Evolutionary conservation across 2,888 invertebrate genomes (phyloP), one percentile per base, ranked within the genome.

Genomic region (Agelastica alni): DNA sequence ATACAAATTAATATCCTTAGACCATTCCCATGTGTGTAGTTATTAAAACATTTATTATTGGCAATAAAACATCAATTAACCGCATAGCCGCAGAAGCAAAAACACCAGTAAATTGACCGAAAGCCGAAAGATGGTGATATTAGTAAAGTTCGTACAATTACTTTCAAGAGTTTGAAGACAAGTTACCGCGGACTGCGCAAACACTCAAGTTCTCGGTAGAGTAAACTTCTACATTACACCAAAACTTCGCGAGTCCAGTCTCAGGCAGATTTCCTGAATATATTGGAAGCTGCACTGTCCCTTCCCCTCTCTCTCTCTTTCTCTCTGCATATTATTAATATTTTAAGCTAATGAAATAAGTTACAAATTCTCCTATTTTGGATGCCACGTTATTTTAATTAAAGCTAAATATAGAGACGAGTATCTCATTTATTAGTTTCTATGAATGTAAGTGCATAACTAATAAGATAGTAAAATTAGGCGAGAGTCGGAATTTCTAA

Each of bases 121-220:
- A n/a, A n/a, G n/a, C n/a, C n/a, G n/a, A n/a, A n/a, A n/a, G n/a
- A n/a, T n/a, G n/a, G n/a, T n/a, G 41, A 49, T 49, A 49, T 49
- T 32, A 42, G 13, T 42, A 34, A 49, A 42, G 49, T 49, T 49
- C 12, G 9, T 32, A 49, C 31, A 22, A 48, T 49, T 49, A 49
- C 41, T 41, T 42, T 32, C 14, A 16, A 32, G 20, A 49, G 14
- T 41, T 49, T 14, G 31, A 48, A 39, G 48, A 41, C 49, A 41
- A 49, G 22, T 49, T 20, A 10, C 26, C 30, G 30, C 26, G 13
- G 31, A 49, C 49, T 28, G 14, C n/a, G n/a, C 42, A 42, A 49
- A 49, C 32, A 41, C 32, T 20, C 10, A 49, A 49, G 49, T 49
- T 49, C 31, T 16, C 22, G 5, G n/a, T 30, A 12, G 17, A 49